A percentile compares a stretch with the other conserved stretches of the same genome.
These are phyloP conservation scores for Pocillopora damicornis DNA, from an alignment of 64 coral and sea anemone genomes.

Conservation along the genomic window DNA sequence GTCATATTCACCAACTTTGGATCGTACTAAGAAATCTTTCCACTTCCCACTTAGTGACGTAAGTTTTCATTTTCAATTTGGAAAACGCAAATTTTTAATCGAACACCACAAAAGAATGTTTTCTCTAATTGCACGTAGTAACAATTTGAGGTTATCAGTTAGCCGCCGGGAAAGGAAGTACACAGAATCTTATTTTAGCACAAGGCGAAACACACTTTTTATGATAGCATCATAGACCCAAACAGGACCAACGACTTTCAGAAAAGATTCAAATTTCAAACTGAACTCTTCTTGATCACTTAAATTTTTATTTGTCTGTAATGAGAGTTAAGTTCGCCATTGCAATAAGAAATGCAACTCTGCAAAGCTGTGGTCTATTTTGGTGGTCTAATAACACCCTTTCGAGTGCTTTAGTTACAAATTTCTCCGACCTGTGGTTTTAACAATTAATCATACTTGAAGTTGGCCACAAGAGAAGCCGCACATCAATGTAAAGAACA, in stretches of 20 bases:
- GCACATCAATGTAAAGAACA: neutral
- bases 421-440: constrained; percentile 20
- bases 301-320: neutral
- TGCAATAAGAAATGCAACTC: neutral
- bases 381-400: neutral
- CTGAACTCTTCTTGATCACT: neutral
- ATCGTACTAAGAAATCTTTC: neutral
- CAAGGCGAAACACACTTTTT: neutral
- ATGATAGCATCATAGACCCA: neutral
- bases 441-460: constrained; percentile 1
- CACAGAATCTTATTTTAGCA: neutral
- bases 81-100: too few species aligned
- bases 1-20: neutral
- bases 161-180: neutral
- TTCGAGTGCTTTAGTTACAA: neutral
- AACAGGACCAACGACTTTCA: neutral
- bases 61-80: too few species aligned
- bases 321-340: neutral
- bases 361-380: neutral
- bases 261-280: neutral
- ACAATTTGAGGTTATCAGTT: neutral
- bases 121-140: neutral
- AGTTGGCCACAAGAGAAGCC: neutral
- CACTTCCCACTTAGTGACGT: neutral
- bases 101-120: too few species aligned